A percentile compares a stretch with the other conserved stretches of the same genome.
Conservation (phyloP, 2,113 vertebrate species). For the Peromyscus polionotus region DNA sequence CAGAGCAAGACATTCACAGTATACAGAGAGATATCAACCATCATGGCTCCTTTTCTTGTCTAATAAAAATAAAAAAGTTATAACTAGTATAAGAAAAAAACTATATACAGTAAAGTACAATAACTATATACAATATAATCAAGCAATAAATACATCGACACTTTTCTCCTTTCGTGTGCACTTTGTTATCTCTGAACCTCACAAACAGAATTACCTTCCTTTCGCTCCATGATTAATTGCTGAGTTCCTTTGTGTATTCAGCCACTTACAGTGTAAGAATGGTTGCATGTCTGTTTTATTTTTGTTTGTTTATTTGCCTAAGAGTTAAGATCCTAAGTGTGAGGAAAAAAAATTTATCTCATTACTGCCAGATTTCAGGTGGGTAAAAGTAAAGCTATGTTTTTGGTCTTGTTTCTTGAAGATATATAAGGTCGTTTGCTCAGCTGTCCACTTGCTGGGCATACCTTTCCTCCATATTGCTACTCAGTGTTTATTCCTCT, state of each 20-base stretch:
- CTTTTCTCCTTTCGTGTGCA: not conserved
- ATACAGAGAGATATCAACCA: too few relatives aligned
- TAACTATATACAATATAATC: too few relatives aligned
- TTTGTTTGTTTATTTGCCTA: not conserved
- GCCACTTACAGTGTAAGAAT: not conserved
- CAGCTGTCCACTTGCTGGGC: fast-evolving
- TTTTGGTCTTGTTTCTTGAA: not conserved
- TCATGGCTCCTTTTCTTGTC: too few relatives aligned
- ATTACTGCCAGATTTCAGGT: not conserved
- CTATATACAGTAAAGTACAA: too few relatives aligned
- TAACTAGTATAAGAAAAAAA: too few relatives aligned
- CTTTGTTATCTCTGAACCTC: slow-evolving; percentile 3
- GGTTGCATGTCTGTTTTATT: not conserved
- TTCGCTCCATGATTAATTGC: not conserved
- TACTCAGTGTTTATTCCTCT: fast-evolving
- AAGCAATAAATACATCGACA: too few relatives aligned
- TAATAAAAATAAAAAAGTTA: too few relatives aligned
- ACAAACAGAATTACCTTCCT: not conserved
- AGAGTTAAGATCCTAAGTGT: not conserved
- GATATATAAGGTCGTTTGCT: not conserved
- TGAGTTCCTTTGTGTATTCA: not conserved
- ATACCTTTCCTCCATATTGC: fast-evolving
- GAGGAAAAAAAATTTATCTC: not conserved
- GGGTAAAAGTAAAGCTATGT: not conserved
- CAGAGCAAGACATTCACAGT: too few relatives aligned